Conservation (phyloP, 2,888 invertebrate species). For the Caenorhabditis wallacei region DNA sequence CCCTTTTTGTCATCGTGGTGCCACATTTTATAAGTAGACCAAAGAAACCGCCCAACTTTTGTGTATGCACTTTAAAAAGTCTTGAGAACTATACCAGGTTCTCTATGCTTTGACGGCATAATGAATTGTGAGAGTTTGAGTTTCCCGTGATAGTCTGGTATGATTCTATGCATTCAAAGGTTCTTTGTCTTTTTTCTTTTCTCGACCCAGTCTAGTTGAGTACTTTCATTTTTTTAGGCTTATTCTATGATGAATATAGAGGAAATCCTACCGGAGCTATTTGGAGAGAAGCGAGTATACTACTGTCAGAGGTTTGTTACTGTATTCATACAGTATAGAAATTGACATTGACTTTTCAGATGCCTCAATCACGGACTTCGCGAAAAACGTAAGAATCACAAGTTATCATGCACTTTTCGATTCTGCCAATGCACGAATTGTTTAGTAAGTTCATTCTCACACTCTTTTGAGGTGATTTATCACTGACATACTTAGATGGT, state of each 20-base stretch:
- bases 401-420: slow-evolving; percentile 70
- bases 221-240: slow-evolving; percentile 12
- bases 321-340: neutral
- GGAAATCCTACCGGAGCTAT: slow-evolving; percentile 77
- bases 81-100: slow-evolving; percentile 11
- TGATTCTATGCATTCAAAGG: too few species aligned
- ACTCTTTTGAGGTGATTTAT: neutral
- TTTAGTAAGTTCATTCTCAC: slow-evolving; percentile 64
- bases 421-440: slow-evolving; percentile 73
- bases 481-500: slow-evolving; percentile 71
- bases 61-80: neutral
- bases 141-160: too few species aligned
- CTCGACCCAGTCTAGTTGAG: slow-evolving; percentile 22
- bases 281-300: slow-evolving; percentile 76
- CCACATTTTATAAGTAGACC: neutral
- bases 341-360: slow-evolving; percentile 25
- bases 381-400: slow-evolving; percentile 76
- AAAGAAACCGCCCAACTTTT: slow-evolving; percentile 4
- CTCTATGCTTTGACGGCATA: neutral
- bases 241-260: slow-evolving; percentile 76
- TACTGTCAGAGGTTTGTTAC: slow-evolving; percentile 74
- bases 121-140: neutral
- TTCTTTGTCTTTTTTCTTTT: neutral
- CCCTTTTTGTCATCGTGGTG: neutral
- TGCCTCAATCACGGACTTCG: slow-evolving; percentile 75